Evolutionary conservation across 1,140 invertebrate species (phyloP), one percentile per base, ranked within the genome.

Genomic region (Procambarus virginalis): DNA sequence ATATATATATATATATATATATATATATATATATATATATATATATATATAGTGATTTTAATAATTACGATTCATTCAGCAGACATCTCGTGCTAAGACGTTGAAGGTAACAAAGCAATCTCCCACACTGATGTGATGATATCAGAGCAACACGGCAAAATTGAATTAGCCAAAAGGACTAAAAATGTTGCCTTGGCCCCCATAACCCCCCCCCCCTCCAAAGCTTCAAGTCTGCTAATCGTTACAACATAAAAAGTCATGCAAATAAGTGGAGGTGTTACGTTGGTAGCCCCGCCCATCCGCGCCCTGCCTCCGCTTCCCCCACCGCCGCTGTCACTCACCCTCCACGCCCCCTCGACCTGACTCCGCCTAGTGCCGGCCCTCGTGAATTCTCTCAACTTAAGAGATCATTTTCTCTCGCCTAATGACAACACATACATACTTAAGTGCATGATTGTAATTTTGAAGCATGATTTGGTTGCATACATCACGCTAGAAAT

Each of bases 211-310:
- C 64, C 14, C 17, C 58, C 48, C 77, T 58, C 77, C 55, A 45
- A 55, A 22, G n/a, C 46, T 75, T 83, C 73, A 77, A 77, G 80
- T 89, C 86, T 83, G 80, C 86, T 89, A 89, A 89, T 89, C 86
- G 86, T 82, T 89, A 89, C 60, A 83, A 83, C 86, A 89, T 89
- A 83, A 83, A 83, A 89, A 83, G 68, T 34, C 51, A 89, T 83
- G 86, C 83, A 89, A 83, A 89, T 89, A 89, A 89, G 86, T 89
- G 80, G 49, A 83, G 86, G 86, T 89, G 86, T 89, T 82, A 82
- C 86, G 86, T 70, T 80, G 68, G 55, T 55, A 51, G 75, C 86
- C 80, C 86, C 70, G 79, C 86, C 86, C 51, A 46, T 70, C 68
- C 22, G 46, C 48, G 6, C 51, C 9, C 68, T 60, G 51, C 76